Percentiles rank a stretch among this genome's conserved stretches.
Conservation (phyloP, 1,140 invertebrate species). For the Trichogramma pretiosum region DNA sequence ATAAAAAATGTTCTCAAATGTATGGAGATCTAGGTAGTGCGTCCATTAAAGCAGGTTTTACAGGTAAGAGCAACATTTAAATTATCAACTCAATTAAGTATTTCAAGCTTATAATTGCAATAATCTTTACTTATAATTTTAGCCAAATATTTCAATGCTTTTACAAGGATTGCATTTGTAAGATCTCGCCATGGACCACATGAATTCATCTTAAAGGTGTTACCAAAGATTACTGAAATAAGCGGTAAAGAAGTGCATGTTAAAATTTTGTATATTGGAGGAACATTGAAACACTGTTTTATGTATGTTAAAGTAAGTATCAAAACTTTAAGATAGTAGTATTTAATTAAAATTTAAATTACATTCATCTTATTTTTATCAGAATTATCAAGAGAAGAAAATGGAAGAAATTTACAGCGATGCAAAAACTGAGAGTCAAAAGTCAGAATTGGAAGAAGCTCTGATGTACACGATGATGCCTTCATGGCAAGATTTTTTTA, state of each 20-base stretch:
- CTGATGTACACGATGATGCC: slow-evolving; percentile 37
- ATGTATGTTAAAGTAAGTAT: slow-evolving; percentile 52
- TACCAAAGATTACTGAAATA: slow-evolving; percentile 58
- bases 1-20: slow-evolving; percentile 55
- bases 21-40: slow-evolving; percentile 66
- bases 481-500: slow-evolving; percentile 37
- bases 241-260: slow-evolving; percentile 52
- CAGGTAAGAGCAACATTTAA: slow-evolving; percentile 27
- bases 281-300: slow-evolving; percentile 70
- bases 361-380: slow-evolving; percentile 14
- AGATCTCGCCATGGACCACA: slow-evolving; percentile 64
- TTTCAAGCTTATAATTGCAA: background rate
- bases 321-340: background rate
- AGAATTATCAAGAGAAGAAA: slow-evolving; percentile 55
- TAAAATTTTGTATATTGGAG: slow-evolving; percentile 61
- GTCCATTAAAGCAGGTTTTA: slow-evolving; percentile 57
- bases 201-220: slow-evolving; percentile 54
- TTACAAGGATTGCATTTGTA: slow-evolving; percentile 63
- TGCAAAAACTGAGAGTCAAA: slow-evolving; percentile 45
- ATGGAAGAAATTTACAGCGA: slow-evolving; percentile 47
- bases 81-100: background rate
- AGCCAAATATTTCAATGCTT: slow-evolving; percentile 69
- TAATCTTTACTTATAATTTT: slow-evolving; percentile 22
- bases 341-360: slow-evolving; percentile 12
- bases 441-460: slow-evolving; percentile 32